These are phyloP conservation scores for Anguilla obscura DNA, from an alignment of 2,797 vertebrate species.

Conservation along the genomic window DNA sequence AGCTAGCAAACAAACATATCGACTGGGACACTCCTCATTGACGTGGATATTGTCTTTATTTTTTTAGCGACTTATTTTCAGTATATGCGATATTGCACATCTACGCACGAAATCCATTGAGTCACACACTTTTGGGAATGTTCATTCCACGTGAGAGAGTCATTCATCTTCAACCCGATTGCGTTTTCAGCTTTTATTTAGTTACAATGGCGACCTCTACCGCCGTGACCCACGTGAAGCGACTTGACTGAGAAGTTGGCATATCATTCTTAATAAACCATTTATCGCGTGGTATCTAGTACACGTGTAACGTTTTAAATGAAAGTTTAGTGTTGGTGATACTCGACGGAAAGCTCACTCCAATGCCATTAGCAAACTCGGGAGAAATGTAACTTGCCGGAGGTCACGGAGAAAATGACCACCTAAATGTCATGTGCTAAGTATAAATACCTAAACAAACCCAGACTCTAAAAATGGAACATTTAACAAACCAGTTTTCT, in stretches of 20 bases:
- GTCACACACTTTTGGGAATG: neutral
- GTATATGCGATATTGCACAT: neutral
- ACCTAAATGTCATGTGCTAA: slow-evolving; percentile 22
- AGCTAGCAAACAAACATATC: neutral
- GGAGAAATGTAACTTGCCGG: neutral
- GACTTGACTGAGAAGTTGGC: neutral
- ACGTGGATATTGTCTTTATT: neutral
- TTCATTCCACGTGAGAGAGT: neutral
- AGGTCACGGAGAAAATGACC: slow-evolving; percentile 15
- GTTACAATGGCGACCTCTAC: slow-evolving; percentile 20
- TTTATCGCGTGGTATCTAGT: neutral
- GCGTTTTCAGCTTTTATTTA: neutral
- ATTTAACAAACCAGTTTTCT: slow-evolving; percentile 21
- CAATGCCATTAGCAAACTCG: neutral
- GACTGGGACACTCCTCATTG: neutral
- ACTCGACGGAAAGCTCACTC: neutral
- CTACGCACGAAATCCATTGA: neutral
- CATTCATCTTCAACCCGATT: neutral
- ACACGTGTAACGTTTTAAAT: neutral
- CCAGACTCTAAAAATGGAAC: slow-evolving; percentile 8
- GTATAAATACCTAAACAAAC: slow-evolving; percentile 25
- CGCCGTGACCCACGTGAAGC: neutral
- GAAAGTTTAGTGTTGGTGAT: neutral
- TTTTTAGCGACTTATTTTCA: neutral
- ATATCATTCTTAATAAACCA: neutral